phyloP scores from a whole-genome alignment of 1,140 invertebrate genomes.

The Idris sp. region DNA sequence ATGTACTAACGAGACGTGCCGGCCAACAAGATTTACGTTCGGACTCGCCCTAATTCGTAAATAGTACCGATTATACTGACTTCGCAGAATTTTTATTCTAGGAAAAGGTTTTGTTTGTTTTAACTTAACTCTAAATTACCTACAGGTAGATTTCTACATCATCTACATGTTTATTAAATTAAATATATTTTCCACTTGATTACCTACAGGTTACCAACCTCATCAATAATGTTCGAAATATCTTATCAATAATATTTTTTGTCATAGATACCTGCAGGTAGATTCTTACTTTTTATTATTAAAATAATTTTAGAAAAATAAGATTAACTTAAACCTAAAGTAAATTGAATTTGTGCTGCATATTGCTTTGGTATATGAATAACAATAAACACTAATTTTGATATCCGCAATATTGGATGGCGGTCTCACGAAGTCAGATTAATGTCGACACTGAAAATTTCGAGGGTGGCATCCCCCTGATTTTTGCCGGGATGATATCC shows the following conservation, averaged over 20 bases:
- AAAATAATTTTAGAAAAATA: too few species aligned
- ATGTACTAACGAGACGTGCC: slow-evolving; percentile 68
- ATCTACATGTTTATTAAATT: too few species aligned
- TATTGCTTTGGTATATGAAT: slow-evolving; percentile 46
- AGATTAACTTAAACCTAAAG: too few species aligned
- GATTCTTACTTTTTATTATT: too few species aligned
- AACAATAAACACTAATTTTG: slow-evolving; percentile 59
- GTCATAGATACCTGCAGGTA: too few species aligned
- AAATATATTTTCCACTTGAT: too few species aligned
- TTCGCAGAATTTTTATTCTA: slow-evolving; percentile 29
- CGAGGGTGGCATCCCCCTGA: slow-evolving; percentile 52
- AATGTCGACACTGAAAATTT: slow-evolving; percentile 58
- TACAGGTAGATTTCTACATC: too few species aligned
- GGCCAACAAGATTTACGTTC: slow-evolving; percentile 65
- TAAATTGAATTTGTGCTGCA: slow-evolving; percentile 31
- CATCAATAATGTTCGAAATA: too few species aligned
- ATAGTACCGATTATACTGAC: slow-evolving; percentile 48
- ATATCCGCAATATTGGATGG: slow-evolving; percentile 56
- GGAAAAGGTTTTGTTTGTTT: not conserved
- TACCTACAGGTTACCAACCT: too few species aligned
- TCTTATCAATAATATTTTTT: too few species aligned
- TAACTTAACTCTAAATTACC: too few species aligned
- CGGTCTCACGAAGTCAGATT: slow-evolving; percentile 54
- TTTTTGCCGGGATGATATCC: slow-evolving; percentile 69
- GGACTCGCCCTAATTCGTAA: slow-evolving; percentile 34